Percentiles rank a stretch among this genome's conserved stretches.
Conservation (phyloP, 2,888 invertebrate genomes). For the Xestia sexstrigata region DNA sequence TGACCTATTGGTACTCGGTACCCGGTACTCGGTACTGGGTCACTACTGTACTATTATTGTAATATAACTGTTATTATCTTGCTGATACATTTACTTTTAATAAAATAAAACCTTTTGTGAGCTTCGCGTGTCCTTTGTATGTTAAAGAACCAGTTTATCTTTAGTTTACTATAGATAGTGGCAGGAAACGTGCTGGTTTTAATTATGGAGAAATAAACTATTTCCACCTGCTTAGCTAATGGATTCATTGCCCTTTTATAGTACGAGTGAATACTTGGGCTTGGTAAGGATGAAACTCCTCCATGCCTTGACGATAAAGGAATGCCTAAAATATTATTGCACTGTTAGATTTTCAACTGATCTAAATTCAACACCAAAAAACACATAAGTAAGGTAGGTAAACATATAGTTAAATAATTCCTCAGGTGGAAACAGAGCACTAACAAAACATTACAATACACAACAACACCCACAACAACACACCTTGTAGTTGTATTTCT, state of each 20-base stretch:
- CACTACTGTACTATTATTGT: neutral
- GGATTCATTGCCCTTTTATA: conserved; percentile 37
- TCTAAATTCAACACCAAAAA: neutral
- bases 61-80: neutral
- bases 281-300: neutral
- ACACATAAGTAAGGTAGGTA: no score
- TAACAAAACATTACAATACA: conserved; percentile 1
- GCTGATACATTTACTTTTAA: conserved; percentile 17
- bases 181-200: conserved; percentile 16
- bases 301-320: neutral
- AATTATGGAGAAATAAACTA: conserved; percentile 37
- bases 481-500: neutral
- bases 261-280: neutral
- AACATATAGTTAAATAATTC: neutral
- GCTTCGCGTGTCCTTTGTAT: conserved; percentile 7
- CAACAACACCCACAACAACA: no score
- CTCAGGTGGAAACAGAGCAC: neutral
- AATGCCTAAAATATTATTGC: neutral
- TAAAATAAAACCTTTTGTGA: neutral
- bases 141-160: conserved; percentile 18
- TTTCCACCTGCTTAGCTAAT: conserved; percentile 56
- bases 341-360: neutral
- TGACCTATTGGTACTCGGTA: no score
- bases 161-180: conserved; percentile 9
- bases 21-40: no score